Percentiles rank a stretch among this genome's conserved stretches.
These are phyloP conservation scores for Cheilosia scutellata DNA, from an alignment of 2,888 invertebrate species.

Conservation along the genomic window DNA sequence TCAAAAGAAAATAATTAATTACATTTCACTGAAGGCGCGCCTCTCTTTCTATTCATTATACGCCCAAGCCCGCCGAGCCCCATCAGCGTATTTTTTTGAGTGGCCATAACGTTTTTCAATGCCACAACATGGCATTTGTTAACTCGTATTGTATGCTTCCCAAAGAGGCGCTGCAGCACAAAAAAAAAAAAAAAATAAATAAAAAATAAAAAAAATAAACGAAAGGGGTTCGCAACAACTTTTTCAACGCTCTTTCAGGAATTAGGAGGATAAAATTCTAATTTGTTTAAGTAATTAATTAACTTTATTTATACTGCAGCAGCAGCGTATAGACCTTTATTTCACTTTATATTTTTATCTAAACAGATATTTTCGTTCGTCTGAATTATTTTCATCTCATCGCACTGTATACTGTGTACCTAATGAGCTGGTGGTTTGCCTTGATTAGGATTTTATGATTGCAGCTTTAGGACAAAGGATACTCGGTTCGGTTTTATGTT, in stretches of 20 bases:
- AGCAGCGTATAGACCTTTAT: conserved; percentile 20
- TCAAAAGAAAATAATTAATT: conserved; percentile 46
- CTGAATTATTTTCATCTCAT: conserved; percentile 24
- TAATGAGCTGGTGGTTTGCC: conserved; percentile 66
- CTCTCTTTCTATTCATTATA: conserved; percentile 38
- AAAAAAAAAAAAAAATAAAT: no score
- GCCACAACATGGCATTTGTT: conserved; percentile 30
- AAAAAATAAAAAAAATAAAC: not conserved
- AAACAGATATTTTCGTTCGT: not conserved
- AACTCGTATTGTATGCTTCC: not conserved
- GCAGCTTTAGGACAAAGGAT: conserved; percentile 32
- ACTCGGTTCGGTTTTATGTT: conserved; percentile 17
- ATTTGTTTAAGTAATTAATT: conserved; percentile 73
- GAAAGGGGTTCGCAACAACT: not conserved
- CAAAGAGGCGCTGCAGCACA: not conserved
- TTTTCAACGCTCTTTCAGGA: not conserved
- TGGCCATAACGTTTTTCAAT: conserved; percentile 29
- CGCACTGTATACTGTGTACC: not conserved
- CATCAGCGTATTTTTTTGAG: not conserved
- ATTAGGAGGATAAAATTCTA: conserved; percentile 35
- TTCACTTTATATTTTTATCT: conserved; percentile 9
- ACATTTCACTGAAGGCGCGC: conserved; percentile 7
- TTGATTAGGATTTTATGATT: conserved; percentile 61
- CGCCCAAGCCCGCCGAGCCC: conserved; percentile 8
- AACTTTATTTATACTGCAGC: conserved; percentile 60